Conservation (phyloP, 2,888 invertebrate genomes). For the Leptinotarsa juncta region DNA sequence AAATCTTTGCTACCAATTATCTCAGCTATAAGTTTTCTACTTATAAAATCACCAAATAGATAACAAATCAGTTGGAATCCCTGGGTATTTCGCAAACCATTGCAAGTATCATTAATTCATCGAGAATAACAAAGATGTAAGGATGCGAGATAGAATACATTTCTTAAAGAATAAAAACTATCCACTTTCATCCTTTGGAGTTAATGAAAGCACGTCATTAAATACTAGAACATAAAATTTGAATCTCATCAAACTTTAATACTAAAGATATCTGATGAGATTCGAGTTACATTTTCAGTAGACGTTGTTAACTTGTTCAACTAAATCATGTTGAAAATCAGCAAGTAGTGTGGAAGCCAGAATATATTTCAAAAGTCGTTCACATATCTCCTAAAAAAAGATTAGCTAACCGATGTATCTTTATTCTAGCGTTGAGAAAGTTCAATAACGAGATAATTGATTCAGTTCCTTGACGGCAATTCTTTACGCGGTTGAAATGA, state of each 20-base stretch:
- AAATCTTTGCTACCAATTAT: too few relatives aligned
- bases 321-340: not conserved
- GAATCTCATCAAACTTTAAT: not conserved
- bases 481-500: not conserved
- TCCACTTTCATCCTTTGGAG: too few relatives aligned
- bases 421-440: constrained; percentile 6
- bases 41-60: too few relatives aligned
- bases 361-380: constrained; percentile 5
- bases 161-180: too few relatives aligned
- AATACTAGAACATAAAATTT: not conserved
- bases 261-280: not conserved
- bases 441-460: constrained; percentile 1
- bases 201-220: too few relatives aligned
- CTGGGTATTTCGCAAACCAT: too few relatives aligned
- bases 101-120: too few relatives aligned
- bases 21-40: too few relatives aligned
- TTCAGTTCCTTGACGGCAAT: not conserved
- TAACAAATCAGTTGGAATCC: too few relatives aligned
- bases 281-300: not conserved
- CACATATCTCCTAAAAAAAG: not conserved
- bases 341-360: not conserved
- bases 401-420: constrained; percentile 7
- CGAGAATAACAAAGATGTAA: too few relatives aligned
- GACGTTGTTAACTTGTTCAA: not conserved
- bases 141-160: too few relatives aligned